Conservation (phyloP, 2,797 vertebrate species). For the Tragelaphus oryx region DNA sequence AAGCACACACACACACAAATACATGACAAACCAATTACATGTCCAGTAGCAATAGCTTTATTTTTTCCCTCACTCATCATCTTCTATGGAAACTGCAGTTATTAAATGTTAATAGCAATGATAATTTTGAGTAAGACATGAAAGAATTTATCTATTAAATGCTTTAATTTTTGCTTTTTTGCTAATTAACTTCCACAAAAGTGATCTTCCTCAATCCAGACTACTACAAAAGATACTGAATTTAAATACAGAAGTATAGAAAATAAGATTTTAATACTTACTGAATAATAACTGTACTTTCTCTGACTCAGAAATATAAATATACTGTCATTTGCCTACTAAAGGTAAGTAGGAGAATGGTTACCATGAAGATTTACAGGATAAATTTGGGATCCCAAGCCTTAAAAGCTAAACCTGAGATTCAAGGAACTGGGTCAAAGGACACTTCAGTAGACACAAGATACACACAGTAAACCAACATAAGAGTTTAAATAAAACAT, state of each 20-base stretch:
- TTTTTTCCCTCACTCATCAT: not conserved
- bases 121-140: not conserved
- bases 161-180: not conserved
- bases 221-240: not conserved
- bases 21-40: not conserved
- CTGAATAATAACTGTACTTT: constrained; percentile 10
- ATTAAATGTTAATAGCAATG: constrained; percentile 3
- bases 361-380: not conserved
- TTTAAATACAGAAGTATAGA: not conserved
- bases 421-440: not conserved
- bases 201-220: not conserved
- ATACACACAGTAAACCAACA: not conserved
- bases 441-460: not conserved
- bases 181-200: constrained; percentile 14
- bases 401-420: constrained; percentile 5
- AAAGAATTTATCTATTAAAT: constrained; percentile 21
- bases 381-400: not conserved
- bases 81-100: not conserved
- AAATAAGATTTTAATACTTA: constrained; percentile 24
- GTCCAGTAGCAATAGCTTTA: not conserved
- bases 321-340: not conserved
- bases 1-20: not conserved
- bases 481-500: not conserved
- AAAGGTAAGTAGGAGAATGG: not conserved
- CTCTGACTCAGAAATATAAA: constrained; percentile 9